Evolutionary conservation across 2,888 invertebrate genomes (phyloP).

Genomic region (Caenorhabditis sp.): DNA sequence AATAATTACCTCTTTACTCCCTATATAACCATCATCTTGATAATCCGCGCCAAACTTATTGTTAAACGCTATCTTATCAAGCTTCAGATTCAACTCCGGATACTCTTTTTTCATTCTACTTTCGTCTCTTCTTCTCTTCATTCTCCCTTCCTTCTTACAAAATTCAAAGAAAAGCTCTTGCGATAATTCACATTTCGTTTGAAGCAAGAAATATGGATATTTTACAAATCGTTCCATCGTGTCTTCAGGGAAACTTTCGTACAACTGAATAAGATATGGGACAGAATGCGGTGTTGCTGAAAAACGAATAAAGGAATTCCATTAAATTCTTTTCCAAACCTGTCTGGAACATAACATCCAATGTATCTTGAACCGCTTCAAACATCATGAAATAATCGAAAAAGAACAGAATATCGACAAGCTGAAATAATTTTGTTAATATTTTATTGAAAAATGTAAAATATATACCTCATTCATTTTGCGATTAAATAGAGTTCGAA

Average conservation of each 20-base stretch:
- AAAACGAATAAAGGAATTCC: not conserved
- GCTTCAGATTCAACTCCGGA: too few relatives aligned
- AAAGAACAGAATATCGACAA: conserved; percentile 29
- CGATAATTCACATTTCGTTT: not conserved
- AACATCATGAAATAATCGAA: conserved; percentile 34
- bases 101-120: too few relatives aligned
- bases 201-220: not conserved
- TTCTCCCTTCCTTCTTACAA: not conserved
- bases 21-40: conserved; percentile 1
- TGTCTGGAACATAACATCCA: not conserved
- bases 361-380: conserved; percentile 19
- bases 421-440: conserved; percentile 7
- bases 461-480: not conserved
- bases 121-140: too few relatives aligned
- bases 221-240: not conserved
- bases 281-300: not conserved
- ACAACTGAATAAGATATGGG: not conserved
- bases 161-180: not conserved
- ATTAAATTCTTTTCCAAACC: not conserved
- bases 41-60: not conserved
- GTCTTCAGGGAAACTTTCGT: not conserved
- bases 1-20: too few relatives aligned
- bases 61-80: not conserved
- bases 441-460: conserved; percentile 2
- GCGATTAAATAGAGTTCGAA: not conserved